Conservation (phyloP, 2,113 vertebrate genomes). For the Gila orcuttii region DNA sequence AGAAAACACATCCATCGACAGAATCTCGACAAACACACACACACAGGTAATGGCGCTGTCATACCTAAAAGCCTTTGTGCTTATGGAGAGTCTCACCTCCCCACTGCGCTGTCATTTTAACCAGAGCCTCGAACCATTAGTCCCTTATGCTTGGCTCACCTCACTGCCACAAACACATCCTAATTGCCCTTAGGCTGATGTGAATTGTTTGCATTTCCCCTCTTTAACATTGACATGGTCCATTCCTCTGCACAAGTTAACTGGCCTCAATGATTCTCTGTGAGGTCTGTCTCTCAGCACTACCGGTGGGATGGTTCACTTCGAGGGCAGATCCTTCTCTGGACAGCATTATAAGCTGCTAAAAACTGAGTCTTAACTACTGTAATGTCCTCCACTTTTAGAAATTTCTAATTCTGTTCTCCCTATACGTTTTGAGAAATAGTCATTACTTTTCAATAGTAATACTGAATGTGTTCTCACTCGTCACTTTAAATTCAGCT, state of each 20-base stretch:
- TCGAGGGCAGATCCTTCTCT: background rate
- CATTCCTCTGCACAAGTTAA: constrained; percentile 45
- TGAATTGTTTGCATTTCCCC: constrained; percentile 54
- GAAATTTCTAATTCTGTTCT: background rate
- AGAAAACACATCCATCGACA: constrained; percentile 60
- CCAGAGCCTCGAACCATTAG: constrained; percentile 55
- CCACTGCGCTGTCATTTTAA: constrained; percentile 59
- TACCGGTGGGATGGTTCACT: constrained; percentile 11
- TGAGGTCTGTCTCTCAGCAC: constrained; percentile 26
- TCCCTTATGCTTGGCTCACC: constrained; percentile 57
- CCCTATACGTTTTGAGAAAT: background rate
- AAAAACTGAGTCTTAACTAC: background rate
- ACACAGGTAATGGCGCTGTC: constrained; percentile 41
- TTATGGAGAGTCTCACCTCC: constrained; percentile 47
- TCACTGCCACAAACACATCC: constrained; percentile 46
- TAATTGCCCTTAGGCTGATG: constrained; percentile 56
- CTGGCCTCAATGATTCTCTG: constrained; percentile 24
- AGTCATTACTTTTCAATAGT: constrained; percentile 14
- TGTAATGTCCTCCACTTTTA: background rate
- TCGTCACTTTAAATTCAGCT: background rate
- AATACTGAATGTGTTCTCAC: background rate
- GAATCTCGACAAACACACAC: constrained; percentile 29
- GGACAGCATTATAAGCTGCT: constrained; percentile 29
- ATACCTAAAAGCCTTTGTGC: constrained; percentile 49
- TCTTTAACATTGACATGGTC: constrained; percentile 36